Percentiles rank a stretch among this genome's conserved stretches.
Conservation (phyloP, 2,888 invertebrate species). For the Synergus japonicus region DNA sequence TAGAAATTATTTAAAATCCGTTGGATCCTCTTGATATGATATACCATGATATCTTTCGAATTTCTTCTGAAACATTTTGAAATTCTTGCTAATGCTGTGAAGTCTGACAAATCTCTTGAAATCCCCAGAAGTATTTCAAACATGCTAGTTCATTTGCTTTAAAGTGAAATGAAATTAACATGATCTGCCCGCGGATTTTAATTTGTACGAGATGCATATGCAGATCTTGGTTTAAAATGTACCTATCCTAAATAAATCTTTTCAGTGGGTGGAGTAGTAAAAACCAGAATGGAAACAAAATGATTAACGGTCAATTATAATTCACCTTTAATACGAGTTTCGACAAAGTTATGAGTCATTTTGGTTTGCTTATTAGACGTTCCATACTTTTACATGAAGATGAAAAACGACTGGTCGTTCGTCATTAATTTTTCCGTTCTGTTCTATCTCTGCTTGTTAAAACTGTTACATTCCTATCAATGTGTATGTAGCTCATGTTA, state of each 20-base stretch:
- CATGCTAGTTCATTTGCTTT: too few relatives aligned
- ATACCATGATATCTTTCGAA: too few relatives aligned
- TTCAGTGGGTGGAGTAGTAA: slow-evolving; percentile 15
- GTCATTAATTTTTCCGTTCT: slow-evolving; percentile 30
- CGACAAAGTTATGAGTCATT: slow-evolving; percentile 34
- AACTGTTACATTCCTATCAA: slow-evolving; percentile 25
- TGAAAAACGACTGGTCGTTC: slow-evolving; percentile 33
- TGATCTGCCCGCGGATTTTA: too few relatives aligned
- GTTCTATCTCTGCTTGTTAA: slow-evolving; percentile 29
- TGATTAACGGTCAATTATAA: slow-evolving; percentile 35
- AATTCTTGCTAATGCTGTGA: too few relatives aligned
- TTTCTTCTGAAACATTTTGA: too few relatives aligned
- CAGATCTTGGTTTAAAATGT: not conserved
- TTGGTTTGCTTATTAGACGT: slow-evolving; percentile 36
- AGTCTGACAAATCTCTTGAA: too few relatives aligned
- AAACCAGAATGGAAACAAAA: slow-evolving; percentile 1
- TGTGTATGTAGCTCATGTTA: slow-evolving; percentile 5
- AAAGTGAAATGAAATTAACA: too few relatives aligned
- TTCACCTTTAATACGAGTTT: slow-evolving; percentile 35
- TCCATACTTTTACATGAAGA: slow-evolving; percentile 21
- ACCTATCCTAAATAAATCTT: not conserved
- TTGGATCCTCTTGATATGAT: too few relatives aligned
- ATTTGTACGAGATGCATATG: too few relatives aligned
- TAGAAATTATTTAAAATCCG: too few relatives aligned
- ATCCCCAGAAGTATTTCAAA: too few relatives aligned